Evolutionary conservation across 2,113 vertebrate species (phyloP).

Genomic region (Paraplagusia blochii): DNA sequence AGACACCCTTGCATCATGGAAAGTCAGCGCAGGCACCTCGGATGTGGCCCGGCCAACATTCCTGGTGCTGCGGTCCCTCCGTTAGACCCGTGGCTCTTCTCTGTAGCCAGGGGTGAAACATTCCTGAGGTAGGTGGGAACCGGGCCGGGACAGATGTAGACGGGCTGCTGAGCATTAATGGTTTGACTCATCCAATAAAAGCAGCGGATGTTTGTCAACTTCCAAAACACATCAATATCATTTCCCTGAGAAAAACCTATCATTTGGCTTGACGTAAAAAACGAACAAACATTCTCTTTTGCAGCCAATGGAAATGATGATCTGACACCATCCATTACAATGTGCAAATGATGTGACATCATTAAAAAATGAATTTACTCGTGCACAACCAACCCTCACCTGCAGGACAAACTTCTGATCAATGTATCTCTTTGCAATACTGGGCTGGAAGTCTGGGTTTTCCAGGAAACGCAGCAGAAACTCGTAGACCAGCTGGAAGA

Average conservation of each 20-base stretch:
- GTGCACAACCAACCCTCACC: slow-evolving; percentile 70
- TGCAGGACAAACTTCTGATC: slow-evolving; percentile 99
- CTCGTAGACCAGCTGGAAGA: slow-evolving; percentile 91
- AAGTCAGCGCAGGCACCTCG: slow-evolving; percentile 62
- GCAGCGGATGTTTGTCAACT: neutral
- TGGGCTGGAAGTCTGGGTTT: slow-evolving; percentile 96
- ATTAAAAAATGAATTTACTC: no score
- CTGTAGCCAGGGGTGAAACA: slow-evolving; percentile 23
- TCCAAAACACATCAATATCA: slow-evolving; percentile 2
- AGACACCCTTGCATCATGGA: slow-evolving; percentile 73
- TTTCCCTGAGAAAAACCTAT: neutral
- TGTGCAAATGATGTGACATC: no score
- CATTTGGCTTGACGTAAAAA: neutral
- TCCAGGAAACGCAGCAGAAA: slow-evolving; percentile 97
- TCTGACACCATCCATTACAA: no score
- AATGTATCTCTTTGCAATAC: slow-evolving; percentile 91
- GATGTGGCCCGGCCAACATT: slow-evolving; percentile 65
- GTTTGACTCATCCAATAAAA: slow-evolving; percentile 24
- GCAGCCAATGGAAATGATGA: no score
- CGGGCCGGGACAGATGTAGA: slow-evolving; percentile 26
- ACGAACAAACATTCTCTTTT: neutral
- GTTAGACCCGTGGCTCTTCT: slow-evolving; percentile 23
- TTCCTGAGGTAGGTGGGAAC: slow-evolving; percentile 45
- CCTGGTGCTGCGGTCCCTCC: slow-evolving; percentile 46
- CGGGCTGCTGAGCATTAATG: slow-evolving; percentile 6